A percentile compares a stretch with the other conserved stretches of the same genome.
Evolutionary conservation across 2,113 vertebrate genomes (phyloP).

Genomic region (Coregonus clupeaformis): DNA sequence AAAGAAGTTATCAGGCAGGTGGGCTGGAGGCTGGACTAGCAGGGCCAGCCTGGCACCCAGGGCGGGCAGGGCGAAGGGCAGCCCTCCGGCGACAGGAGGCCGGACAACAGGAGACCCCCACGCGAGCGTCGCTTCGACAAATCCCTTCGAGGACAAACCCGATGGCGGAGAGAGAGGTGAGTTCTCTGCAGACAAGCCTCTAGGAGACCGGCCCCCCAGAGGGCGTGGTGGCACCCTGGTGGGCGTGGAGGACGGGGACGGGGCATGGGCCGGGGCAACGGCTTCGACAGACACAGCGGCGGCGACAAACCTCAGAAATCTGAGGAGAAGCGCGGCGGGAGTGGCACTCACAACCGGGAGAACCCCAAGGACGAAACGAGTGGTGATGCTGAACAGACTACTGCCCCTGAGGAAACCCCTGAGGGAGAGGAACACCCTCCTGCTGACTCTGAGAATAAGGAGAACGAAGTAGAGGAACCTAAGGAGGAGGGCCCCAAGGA

Average conservation of each 20-base stretch:
- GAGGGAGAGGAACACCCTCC: slow-evolving; percentile 94
- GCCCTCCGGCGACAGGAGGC: slow-evolving; percentile 84
- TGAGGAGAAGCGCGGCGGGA: slow-evolving; percentile 93
- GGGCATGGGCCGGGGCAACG: slow-evolving; percentile 91
- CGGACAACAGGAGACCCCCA: slow-evolving; percentile 88
- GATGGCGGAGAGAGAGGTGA: slow-evolving; percentile 80
- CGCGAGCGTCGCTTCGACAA: slow-evolving; percentile 94
- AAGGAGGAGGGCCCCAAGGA: slow-evolving; percentile 96
- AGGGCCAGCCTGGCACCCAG: slow-evolving; percentile 67
- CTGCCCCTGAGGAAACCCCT: slow-evolving; percentile 86
- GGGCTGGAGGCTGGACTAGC: slow-evolving; percentile 92
- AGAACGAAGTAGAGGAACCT: slow-evolving; percentile 95
- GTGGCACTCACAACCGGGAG: slow-evolving; percentile 96
- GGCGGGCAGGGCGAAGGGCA: slow-evolving; percentile 86
- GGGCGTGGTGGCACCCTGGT: slow-evolving; percentile 87
- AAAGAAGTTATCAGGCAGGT: slow-evolving; percentile 93
- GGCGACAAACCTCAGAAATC: slow-evolving; percentile 92
- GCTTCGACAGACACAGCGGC: slow-evolving; percentile 95
- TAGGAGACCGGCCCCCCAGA: slow-evolving; percentile 86
- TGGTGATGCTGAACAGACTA: slow-evolving; percentile 92
- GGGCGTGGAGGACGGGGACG: slow-evolving; percentile 90
- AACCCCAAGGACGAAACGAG: slow-evolving; percentile 95
- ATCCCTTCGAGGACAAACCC: slow-evolving; percentile 88
- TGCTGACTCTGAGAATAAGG: slow-evolving; percentile 96
- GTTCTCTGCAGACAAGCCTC: slow-evolving; percentile 88